These are phyloP conservation scores for Poecilia gillii DNA, from an alignment of 2,797 vertebrate genomes.

Conservation along the genomic window DNA sequence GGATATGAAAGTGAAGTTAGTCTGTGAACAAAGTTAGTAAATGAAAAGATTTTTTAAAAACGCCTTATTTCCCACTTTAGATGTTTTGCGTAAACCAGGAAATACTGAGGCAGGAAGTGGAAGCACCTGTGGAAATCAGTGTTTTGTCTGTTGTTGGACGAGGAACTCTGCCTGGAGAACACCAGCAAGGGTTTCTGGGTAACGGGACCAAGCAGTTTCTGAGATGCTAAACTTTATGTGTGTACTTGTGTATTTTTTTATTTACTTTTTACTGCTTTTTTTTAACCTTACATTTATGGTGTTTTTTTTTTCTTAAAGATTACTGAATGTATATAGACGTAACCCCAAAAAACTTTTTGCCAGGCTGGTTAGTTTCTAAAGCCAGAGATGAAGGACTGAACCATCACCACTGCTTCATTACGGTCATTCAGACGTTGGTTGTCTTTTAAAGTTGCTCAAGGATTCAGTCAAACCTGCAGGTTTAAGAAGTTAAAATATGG, in stretches of 20 bases:
- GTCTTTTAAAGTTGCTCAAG: neutral
- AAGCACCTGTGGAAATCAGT: neutral
- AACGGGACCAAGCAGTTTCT: neutral
- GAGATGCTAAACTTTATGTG: neutral
- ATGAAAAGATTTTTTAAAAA: neutral
- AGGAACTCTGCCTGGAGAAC: neutral
- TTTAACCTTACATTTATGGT: neutral
- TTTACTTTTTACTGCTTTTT: neutral
- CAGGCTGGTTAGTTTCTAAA: neutral
- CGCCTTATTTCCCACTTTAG: neutral
- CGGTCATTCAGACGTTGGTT: neutral
- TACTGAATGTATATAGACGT: constrained; percentile 8
- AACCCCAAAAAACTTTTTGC: neutral
- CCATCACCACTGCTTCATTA: neutral
- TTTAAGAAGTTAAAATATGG: neutral
- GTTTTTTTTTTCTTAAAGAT: neutral
- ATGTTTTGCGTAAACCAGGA: neutral
- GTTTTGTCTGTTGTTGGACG: neutral
- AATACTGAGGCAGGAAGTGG: neutral
- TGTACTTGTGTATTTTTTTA: neutral
- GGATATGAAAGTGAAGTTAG: no score
- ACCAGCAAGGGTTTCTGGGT: neutral
- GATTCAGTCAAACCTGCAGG: neutral
- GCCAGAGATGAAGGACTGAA: neutral
- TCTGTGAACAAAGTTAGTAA: neutral